These are phyloP conservation scores for Callospermophilus lateralis DNA, from an alignment of 2,113 vertebrate species.

Conservation along the genomic window DNA sequence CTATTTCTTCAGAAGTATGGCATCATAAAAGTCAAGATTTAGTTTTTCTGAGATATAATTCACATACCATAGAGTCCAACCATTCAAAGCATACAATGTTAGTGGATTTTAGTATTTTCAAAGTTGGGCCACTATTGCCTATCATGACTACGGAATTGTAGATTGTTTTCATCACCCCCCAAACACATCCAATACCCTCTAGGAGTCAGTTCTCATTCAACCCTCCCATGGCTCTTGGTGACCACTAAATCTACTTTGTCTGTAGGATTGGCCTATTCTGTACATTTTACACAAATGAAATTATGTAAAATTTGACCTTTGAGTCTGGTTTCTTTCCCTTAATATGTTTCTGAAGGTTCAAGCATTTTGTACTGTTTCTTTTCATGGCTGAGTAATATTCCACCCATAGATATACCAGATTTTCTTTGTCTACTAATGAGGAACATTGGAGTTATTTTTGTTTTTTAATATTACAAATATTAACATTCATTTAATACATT, in stretches of 20 bases:
- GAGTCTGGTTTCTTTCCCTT: background rate
- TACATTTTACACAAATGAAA: too few relatives aligned
- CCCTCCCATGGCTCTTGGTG: background rate
- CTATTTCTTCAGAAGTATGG: background rate
- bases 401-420: background rate
- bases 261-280: background rate
- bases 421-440: background rate
- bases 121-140: background rate
- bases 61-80: background rate
- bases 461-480: background rate
- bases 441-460: background rate
- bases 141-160: background rate
- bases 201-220: background rate
- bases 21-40: background rate
- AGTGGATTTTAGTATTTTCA: background rate
- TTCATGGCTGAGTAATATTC: background rate
- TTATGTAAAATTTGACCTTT: background rate
- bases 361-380: background rate
- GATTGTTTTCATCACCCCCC: background rate
- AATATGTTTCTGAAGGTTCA: background rate
- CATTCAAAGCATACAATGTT: background rate
- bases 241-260: background rate
- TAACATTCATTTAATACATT: background rate
- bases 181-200: background rate
- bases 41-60: slow-evolving; percentile 19